Base-by-base conservation (phyloP, 2,888 invertebrate genomes). In the Drosophila villosipedis region DNA sequence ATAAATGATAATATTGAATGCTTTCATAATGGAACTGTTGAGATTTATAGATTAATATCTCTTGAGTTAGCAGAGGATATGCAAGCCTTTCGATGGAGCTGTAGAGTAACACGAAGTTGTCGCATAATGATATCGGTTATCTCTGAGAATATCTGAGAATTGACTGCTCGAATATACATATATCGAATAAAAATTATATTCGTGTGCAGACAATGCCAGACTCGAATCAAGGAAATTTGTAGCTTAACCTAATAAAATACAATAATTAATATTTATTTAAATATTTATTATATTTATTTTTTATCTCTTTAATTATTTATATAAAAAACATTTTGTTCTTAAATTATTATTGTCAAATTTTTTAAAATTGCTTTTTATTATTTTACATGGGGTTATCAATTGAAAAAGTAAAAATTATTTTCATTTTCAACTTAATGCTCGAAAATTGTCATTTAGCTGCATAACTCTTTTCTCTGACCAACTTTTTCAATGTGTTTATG, bases 181-280 rank as follows among this genome's bases (percentile, higher is more conserved):
- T 7, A 43, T 14, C 22, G 4, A 7, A 7, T 22, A 7, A 2
- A 22, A 16, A 7, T 7, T 4, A 16, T 22, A 22, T 16, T 22
- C 4, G 1, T 22, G 2, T 7, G 10, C 41, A 41, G 10, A 41
- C 41, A 41, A 10, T n/a, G 10, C 1, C 41, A 41, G 41, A 41
- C 5, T n/a, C 5, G 1, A 12, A 12, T 43, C 7, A 1, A 22
- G 4, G 7, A 22, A 0, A 47, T 22, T 4, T 22, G 1, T 14
- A 7, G 4, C 14, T 22, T 47, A 2, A 2, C 0, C 22, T 1
- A 0, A 47, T 7, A 22, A 22, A 14, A 14, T 0, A 14, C 14
- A 47, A 22, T 14, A 47, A 47, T 47, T 4, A 14, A 47, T 25
- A 14, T 14, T 14, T 1, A 43, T n/a, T 43, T 43, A 12, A 43